Conservation (phyloP, 2,888 invertebrate species). For the Ptychoptera contaminata region DNA sequence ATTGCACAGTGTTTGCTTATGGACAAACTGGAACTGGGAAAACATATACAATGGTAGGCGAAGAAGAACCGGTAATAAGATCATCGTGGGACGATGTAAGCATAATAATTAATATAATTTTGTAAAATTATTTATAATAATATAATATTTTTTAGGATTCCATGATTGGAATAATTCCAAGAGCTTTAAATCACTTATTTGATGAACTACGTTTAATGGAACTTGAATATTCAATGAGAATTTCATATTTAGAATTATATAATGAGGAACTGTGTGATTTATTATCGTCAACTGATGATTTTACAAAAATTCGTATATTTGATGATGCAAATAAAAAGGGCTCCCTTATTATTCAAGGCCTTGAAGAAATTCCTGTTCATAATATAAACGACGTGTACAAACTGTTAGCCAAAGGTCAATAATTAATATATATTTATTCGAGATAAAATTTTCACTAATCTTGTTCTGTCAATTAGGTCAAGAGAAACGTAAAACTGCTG, state of each 20-base stretch:
- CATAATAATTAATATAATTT: no score
- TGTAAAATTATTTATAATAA: neutral
- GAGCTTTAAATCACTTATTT: constrained; percentile 80
- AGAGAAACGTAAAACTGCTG: constrained; percentile 72
- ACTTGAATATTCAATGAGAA: constrained; percentile 76
- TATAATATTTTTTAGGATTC: constrained; percentile 47
- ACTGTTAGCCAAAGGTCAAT: constrained; percentile 75
- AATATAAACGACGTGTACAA: constrained; percentile 78
- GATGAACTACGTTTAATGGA: constrained; percentile 62
- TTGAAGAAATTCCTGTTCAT: constrained; percentile 82
- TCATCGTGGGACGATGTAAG: constrained; percentile 59
- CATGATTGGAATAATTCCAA: constrained; percentile 78
- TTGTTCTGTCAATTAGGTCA: no score
- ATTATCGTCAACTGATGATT: constrained; percentile 59
- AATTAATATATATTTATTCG: no score
- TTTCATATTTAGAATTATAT: constrained; percentile 88
- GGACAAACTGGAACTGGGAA: constrained; percentile 91
- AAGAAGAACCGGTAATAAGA: constrained; percentile 38
- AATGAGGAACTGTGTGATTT: constrained; percentile 94
- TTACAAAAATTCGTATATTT: constrained; percentile 54
- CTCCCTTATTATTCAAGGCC: constrained; percentile 77
- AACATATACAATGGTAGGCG: constrained; percentile 94
- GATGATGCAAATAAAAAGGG: constrained; percentile 71
- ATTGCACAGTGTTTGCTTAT: constrained; percentile 96
- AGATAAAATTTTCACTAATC: no score